Conservation (phyloP, 1,140 invertebrate species). For the Platorchestia sp. region DNA sequence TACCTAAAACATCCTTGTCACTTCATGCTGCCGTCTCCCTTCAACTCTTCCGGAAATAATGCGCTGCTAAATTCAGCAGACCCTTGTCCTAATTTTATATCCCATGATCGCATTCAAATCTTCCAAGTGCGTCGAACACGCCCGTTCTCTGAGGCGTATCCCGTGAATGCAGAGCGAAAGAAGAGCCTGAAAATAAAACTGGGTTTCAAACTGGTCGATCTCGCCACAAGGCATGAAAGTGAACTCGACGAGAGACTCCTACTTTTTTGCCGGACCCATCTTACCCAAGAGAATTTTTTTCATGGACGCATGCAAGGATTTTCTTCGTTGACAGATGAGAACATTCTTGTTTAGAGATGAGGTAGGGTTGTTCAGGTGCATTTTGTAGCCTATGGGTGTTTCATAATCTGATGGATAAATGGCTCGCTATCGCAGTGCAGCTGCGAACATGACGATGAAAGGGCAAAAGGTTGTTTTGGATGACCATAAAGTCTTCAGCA, state of each 20-base stretch:
- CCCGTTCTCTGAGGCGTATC: not conserved
- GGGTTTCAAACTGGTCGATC: constrained; percentile 9
- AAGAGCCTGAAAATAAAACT: constrained; percentile 14
- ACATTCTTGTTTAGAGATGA: not conserved
- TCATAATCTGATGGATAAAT: not conserved
- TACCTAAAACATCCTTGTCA: not conserved
- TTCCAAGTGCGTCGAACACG: not conserved
- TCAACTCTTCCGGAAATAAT: not conserved
- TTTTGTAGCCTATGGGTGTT: not conserved
- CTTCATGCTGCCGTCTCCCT: not conserved
- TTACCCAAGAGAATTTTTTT: constrained; percentile 25
- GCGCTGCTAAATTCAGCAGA: not conserved
- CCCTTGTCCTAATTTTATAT: not conserved
- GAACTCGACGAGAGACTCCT: constrained; percentile 41
- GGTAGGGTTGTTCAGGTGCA: not conserved
- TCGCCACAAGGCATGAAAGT: constrained; percentile 40
- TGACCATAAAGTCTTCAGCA: not conserved
- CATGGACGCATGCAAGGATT: not conserved
- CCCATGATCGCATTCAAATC: not conserved
- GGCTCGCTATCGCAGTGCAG: not conserved
- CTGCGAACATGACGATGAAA: too few relatives aligned
- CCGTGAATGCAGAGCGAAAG: not conserved
- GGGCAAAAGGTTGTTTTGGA: not conserved
- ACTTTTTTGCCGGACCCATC: constrained; percentile 30
- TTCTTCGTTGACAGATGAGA: not conserved